Base-by-base conservation (phyloP, 2,797 vertebrate species). In the Psittacula derbiana region DNA sequence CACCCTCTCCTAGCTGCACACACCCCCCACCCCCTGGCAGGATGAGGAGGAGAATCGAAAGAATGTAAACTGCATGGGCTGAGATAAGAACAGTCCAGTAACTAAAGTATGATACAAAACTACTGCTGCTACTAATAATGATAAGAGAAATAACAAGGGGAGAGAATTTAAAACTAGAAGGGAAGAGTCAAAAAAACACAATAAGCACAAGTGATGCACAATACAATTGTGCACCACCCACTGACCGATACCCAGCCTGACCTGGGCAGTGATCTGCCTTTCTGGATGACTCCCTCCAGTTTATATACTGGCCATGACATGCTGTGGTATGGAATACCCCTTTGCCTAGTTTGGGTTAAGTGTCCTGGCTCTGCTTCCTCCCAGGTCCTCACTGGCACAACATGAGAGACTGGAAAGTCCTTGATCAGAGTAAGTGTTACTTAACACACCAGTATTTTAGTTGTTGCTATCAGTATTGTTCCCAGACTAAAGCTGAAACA, bases 11-110 rank as follows among this genome's bases (percentile, higher is more conserved):
- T 16, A 52, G 30, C 18, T 53, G 19, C 12, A 38, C 36, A 38
- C 36, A 38, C 47, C 9, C 19, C 19, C 6, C 4, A 12, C 1
- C 1, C 52, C 11, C 18, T 1, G 1, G 6, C 6, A 6, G 53
- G 53, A 23, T 33, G 8, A 14, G n/a, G 21, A 33, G 55, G n/a
- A 33, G 21, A 16, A 57, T 33, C 20, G 0, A 23, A 33, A 33
- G 55, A 57, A 57, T 57, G 13, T 57, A 57, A 33, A 33, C 14
- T 13, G 7, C 55, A 57, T 3, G 14, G n/a, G 14, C 11, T 58
- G 55, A 58, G 14, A 36, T 36, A 36, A 11, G 55, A 58, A 36
- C 55, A 36, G n/a, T 23, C 23, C n/a, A 24, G n/a, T 58, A 58
- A 33, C 33, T 24, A 36, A 58, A 24, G 23, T 36, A 24, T 58